Conservation (phyloP, 1,140 invertebrate species). For the Cotesia glomerata region DNA sequence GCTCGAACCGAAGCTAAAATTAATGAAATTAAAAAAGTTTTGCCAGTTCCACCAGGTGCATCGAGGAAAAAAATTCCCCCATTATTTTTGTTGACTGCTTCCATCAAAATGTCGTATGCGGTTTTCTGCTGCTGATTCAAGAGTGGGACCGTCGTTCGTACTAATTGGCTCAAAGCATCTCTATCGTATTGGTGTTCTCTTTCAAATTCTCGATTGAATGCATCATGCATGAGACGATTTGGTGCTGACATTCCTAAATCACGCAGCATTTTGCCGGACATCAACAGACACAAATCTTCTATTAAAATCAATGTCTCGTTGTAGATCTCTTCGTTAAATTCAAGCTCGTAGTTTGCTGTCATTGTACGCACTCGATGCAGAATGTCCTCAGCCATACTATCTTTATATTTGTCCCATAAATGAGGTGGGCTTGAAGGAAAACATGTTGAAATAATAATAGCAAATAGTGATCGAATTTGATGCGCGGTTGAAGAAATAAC, state of each 20-base stretch:
- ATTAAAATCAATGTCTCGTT: conserved; percentile 53
- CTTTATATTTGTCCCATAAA: conserved; percentile 55
- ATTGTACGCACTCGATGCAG: neutral
- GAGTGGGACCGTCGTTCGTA: conserved; percentile 46
- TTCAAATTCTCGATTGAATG: conserved; percentile 47
- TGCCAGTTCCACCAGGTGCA: conserved; percentile 46
- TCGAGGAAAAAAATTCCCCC: conserved; percentile 53
- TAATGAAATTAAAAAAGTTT: conserved; percentile 52
- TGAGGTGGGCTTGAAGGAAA: conserved; percentile 46
- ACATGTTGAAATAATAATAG: conserved; percentile 53
- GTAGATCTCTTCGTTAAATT: conserved; percentile 44
- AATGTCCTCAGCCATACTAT: conserved; percentile 43
- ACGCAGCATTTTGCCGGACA: neutral
- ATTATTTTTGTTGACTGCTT: conserved; percentile 46
- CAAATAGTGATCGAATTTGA: conserved; percentile 57
- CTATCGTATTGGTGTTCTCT: conserved; percentile 49
- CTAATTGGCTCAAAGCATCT: conserved; percentile 39
- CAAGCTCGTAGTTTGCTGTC: neutral
- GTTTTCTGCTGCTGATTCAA: conserved; percentile 52
- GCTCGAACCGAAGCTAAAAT: conserved; percentile 51
- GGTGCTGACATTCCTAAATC: conserved; percentile 56
- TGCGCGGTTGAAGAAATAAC: conserved; percentile 38
- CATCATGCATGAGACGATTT: conserved; percentile 48
- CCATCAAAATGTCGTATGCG: conserved; percentile 51
- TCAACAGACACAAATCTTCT: conserved; percentile 46